Base-by-base conservation (phyloP, 2,888 invertebrate genomes). In the Acrocyrtus sp. region DNA sequence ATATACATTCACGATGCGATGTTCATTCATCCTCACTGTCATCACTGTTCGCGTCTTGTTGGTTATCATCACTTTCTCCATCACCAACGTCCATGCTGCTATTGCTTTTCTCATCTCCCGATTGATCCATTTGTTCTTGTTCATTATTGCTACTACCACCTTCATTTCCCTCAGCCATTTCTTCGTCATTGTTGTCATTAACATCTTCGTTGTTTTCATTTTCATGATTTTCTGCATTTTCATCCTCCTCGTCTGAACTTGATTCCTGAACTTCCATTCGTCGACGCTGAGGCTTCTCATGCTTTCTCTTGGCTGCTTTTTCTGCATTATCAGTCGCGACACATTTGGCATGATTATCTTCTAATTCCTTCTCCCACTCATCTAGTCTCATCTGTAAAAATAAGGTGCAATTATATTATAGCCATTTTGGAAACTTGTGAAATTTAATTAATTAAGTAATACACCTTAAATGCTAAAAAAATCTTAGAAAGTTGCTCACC, bases 311-410 rank as follows among this genome's bases (percentile, higher is more conserved):
- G 0, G 57, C 53, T 2, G 54, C 70, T 2, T 66, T 54, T 12
- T 58, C 60, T 2, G 73, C 70, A 1, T 62, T 43, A 12, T 63
- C 29, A 3, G 50, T 19, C 15, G 73, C 57, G 2, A 75, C 63
- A 29, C 78, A 78, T 43, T 78, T 78, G 2, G 41, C 62, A 5
- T 61, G 63, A 12, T 60, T 26, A 10, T 75, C 76, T 10, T 73
- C 50, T 17, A 78, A 22, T 22, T 78, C 75, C 53, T 74, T 72
- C 26, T 78, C 76, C 69, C 60, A 78, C 24, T 75, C 78, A 1
- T 78, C 78, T 10, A 78, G 45, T 60, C 54, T 78, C 5, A 50
- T 54, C 78, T 78, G 41, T 21, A 56, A 26, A 57, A 4, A 45
- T 34, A 34, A 34, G 15, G 17, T 24, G 29, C 27, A 61, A 19